Evolutionary conservation across 1,140 invertebrate genomes (phyloP).

Genomic region (Achatina immaculata): DNA sequence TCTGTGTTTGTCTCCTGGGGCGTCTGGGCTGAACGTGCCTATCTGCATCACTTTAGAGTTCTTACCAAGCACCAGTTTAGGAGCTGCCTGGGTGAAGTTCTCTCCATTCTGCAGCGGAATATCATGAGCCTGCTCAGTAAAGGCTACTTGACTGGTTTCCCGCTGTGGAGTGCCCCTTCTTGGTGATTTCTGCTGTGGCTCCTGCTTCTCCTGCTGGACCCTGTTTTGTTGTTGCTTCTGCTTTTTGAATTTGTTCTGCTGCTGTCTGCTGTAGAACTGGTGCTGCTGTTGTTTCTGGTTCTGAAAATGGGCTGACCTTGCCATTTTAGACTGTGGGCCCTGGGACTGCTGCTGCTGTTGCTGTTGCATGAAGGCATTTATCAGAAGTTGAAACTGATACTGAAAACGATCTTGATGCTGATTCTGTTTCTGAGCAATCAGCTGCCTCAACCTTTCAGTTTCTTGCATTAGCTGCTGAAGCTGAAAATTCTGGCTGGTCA

Average conservation of each 20-base stretch:
- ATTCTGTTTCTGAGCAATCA: conserved; percentile 23
- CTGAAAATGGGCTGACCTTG: conserved; percentile 8
- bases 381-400: conserved; percentile 24
- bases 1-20: conserved; percentile 18
- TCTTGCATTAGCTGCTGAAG: conserved; percentile 29
- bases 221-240: conserved; percentile 29
- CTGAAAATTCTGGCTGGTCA: conserved; percentile 14
- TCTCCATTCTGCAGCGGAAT: conserved; percentile 2
- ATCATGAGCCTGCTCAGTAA: not conserved
- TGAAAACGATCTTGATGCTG: conserved; percentile 28
- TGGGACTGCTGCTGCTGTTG: conserved; percentile 14
- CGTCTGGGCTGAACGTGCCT: conserved; percentile 2
- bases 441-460: conserved; percentile 17
- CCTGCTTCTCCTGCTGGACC: conserved; percentile 10
- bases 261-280: not conserved
- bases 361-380: conserved; percentile 35
- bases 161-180: not conserved
- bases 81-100: not conserved
- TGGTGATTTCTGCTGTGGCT: not conserved
- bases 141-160: not conserved
- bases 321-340: conserved; percentile 32
- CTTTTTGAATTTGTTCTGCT: conserved; percentile 18
- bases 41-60: conserved; percentile 16
- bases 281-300: not conserved
- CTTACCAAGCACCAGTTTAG: not conserved